phyloP scores from a whole-genome alignment of 2,797 vertebrate genomes.

The Sebastes oblongus region DNA sequence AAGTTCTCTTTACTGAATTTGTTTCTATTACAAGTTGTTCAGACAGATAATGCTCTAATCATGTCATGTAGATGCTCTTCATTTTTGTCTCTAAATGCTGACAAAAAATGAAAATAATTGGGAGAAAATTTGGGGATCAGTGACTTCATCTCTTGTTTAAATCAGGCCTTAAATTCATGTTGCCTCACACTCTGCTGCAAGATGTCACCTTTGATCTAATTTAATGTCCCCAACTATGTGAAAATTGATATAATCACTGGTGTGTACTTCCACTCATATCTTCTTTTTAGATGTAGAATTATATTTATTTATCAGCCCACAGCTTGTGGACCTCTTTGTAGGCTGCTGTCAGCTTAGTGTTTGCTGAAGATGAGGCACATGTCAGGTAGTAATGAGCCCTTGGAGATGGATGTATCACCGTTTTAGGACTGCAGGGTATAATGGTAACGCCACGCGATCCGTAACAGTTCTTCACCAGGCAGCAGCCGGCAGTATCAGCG shows the following conservation, averaged over 20 bases:
- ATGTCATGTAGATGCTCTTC: not conserved
- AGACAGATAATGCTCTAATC: slow-evolving; percentile 7
- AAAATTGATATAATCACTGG: slow-evolving; percentile 59
- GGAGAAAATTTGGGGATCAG: slow-evolving; percentile 8
- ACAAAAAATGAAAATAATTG: slow-evolving; percentile 55
- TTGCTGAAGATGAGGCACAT: slow-evolving; percentile 68
- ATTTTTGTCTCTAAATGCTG: slow-evolving; percentile 3
- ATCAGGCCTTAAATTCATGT: slow-evolving; percentile 58
- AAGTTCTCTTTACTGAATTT: not conserved
- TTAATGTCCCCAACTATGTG: slow-evolving; percentile 35
- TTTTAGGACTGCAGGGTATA: slow-evolving; percentile 93
- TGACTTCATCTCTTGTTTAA: slow-evolving; percentile 52
- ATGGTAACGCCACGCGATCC: slow-evolving; percentile 94
- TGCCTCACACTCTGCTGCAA: slow-evolving; percentile 24
- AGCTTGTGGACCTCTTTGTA: slow-evolving; percentile 43
- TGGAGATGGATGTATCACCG: slow-evolving; percentile 83
- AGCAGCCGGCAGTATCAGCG: slow-evolving; percentile 95
- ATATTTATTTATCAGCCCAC: slow-evolving; percentile 46
- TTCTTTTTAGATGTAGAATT: slow-evolving; percentile 42
- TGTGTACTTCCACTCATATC: slow-evolving; percentile 30
- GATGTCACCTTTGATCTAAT: slow-evolving; percentile 60
- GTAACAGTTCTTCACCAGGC: slow-evolving; percentile 98
- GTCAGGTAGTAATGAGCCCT: slow-evolving; percentile 78
- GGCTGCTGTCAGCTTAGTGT: slow-evolving; percentile 65
- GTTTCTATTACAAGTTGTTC: not conserved